These are phyloP conservation scores for Knipowitschia caucasica DNA, from an alignment of 2,797 vertebrate genomes.

Conservation along the genomic window DNA sequence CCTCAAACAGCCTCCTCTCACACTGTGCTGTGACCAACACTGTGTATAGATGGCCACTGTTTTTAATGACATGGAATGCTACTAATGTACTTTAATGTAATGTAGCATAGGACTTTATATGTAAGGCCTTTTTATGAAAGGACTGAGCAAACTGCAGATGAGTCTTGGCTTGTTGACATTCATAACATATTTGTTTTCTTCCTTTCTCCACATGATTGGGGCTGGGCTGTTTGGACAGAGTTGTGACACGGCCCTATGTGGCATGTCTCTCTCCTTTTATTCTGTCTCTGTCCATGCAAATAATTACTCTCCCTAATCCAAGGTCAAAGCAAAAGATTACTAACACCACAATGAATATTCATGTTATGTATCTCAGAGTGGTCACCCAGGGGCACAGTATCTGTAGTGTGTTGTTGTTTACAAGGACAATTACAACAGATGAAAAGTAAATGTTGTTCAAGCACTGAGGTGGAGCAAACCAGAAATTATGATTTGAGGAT, in stretches of 20 bases:
- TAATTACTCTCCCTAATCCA: slow-evolving; percentile 35
- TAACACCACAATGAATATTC: not conserved
- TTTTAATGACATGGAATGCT: not conserved
- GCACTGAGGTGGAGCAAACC: too few species aligned
- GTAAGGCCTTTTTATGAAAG: slow-evolving; percentile 6
- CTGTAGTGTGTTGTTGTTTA: too few species aligned
- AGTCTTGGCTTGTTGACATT: slow-evolving; percentile 10
- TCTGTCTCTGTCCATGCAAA: slow-evolving; percentile 19
- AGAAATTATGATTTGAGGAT: too few species aligned
- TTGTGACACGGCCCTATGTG: slow-evolving; percentile 20
- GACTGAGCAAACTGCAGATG: slow-evolving; percentile 11
- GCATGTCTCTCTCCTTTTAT: slow-evolving; percentile 27
- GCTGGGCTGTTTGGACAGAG: slow-evolving; percentile 19
- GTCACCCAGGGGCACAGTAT: too few species aligned
- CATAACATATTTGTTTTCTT: slow-evolving; percentile 9
- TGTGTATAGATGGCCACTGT: not conserved
- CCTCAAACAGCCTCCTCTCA: not conserved
- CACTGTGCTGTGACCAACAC: not conserved
- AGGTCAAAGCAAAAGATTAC: slow-evolving; percentile 26
- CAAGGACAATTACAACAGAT: too few species aligned
- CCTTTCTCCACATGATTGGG: slow-evolving; percentile 4
- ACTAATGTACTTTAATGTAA: not conserved
- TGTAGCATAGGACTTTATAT: not conserved
- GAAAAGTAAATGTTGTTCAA: too few species aligned
- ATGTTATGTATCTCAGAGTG: too few species aligned